Evolutionary conservation across 1,140 invertebrate species (phyloP).

Genomic region (Megathymus violae): DNA sequence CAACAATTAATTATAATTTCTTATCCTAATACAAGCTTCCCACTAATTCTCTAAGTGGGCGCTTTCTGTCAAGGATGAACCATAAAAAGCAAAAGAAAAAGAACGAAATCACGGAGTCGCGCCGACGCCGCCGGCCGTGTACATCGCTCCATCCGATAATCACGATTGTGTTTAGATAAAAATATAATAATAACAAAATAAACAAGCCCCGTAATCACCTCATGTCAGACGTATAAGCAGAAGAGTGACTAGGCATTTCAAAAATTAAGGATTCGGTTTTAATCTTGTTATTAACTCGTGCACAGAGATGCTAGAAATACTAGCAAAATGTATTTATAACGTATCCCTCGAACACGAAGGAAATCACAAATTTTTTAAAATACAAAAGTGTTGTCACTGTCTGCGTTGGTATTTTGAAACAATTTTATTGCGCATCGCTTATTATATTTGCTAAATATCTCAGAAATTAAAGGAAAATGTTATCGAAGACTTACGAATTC

Average conservation of each 20-base stretch:
- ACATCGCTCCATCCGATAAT: conserved; percentile 65
- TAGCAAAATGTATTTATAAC: too few species aligned
- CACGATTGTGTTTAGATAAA: conserved; percentile 81
- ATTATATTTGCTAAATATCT: too few species aligned
- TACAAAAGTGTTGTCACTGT: too few species aligned
- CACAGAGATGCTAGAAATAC: too few species aligned
- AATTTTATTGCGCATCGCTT: too few species aligned
- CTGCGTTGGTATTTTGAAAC: too few species aligned
- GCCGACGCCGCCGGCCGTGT: conserved; percentile 40
- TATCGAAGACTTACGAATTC: too few species aligned
- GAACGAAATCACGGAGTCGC: conserved; percentile 47
- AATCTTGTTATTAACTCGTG: too few species aligned
- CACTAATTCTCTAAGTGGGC: conserved; percentile 37
- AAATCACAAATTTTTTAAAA: too few species aligned
- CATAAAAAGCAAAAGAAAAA: conserved; percentile 41
- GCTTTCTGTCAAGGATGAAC: conserved; percentile 35
- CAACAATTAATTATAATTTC: conserved; percentile 1
- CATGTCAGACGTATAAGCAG: conserved; percentile 63
- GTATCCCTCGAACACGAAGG: too few species aligned
- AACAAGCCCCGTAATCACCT: conserved; percentile 78
- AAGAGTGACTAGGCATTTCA: conserved; percentile 43
- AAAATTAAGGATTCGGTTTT: not conserved
- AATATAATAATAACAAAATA: conserved; percentile 81
- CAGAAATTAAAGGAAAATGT: too few species aligned
- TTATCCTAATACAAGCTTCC: not conserved